Evolutionary conservation across 1,140 invertebrate genomes (phyloP).

Genomic region (Pogonus chalceus): DNA sequence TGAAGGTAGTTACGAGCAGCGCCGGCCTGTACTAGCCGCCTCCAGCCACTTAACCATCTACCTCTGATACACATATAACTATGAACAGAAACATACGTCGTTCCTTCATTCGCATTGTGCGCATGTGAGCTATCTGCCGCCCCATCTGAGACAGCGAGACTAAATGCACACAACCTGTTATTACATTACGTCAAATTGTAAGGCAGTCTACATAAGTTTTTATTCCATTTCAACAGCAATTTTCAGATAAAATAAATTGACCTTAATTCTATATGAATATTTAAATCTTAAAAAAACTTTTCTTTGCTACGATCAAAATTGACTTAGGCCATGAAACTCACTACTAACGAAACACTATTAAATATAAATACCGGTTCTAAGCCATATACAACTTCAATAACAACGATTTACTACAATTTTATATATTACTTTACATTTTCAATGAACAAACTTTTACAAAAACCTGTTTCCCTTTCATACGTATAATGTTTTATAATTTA

Average conservation of each 20-base stretch:
- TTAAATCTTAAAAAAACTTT: background rate
- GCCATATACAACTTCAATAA: no score
- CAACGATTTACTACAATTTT: no score
- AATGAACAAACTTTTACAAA: no score
- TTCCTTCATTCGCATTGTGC: background rate
- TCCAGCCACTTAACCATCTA: background rate
- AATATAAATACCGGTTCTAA: no score
- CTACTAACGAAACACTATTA: no score
- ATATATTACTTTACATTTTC: no score
- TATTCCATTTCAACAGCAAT: constrained; percentile 9
- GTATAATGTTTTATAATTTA: no score
- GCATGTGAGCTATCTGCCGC: constrained; percentile 9
- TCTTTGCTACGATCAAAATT: background rate
- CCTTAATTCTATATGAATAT: constrained; percentile 7
- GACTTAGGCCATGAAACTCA: background rate
- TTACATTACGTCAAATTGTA: constrained; percentile 26
- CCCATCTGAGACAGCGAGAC: constrained; percentile 23
- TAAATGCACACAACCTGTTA: constrained; percentile 20
- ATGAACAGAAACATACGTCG: constrained; percentile 12
- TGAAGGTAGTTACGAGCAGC: background rate
- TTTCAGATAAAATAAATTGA: constrained; percentile 11
- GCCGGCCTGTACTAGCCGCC: no score
- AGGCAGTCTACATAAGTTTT: constrained; percentile 7
- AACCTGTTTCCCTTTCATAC: no score
- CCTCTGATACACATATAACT: background rate